Base-by-base conservation (phyloP, 1,140 invertebrate species). In the Platyura marginata region DNA sequence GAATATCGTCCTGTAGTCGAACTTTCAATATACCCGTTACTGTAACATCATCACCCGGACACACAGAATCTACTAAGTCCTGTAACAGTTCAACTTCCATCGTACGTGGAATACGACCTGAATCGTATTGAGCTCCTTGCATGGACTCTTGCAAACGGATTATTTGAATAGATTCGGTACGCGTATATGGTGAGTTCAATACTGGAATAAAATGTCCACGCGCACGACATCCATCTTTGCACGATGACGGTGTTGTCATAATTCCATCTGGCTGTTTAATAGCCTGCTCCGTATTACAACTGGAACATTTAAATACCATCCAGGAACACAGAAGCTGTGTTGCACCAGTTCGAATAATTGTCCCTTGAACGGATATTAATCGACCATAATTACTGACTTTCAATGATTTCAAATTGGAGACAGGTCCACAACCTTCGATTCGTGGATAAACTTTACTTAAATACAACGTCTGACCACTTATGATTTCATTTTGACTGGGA, bases 21-120 rank as follows among this genome's bases (percentile, higher is more conserved):
- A 70, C 61, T 49, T 64, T 65, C 10, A 69, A 73, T 44, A 93
- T 76, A 25, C 91, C 93, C 46, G 81, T 83, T 9, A 96, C 64
- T 15, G 78, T 82, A 1, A 95, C 72, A 53, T 87, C 75, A 68
- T 95, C 88, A 8, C 91, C 93, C 20, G 90, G 84, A 46, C 81
- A 73, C 52, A 88, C 89, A 15, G 68, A 68, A 50, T 87, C 81
- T n/a, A 92, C 83, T 36, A 95, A 66, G 67, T 94, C 85, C 50
- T 81, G 74, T 20, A 74, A 71, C 19, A 96, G 63, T 63, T 92
- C 86, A 57, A 90, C 81, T 59, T 95, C 89, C 20, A 41, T 45
- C 29, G 32, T 32, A 21, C 16, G 19, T 6, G 1, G 33, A 43
- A 42, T 23, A 47, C 13, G 55, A 21, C 39, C 46, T 11, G 43